Conservation (phyloP, 1,140 invertebrate genomes). For the Scaptodrosophila lebanonensis region DNA sequence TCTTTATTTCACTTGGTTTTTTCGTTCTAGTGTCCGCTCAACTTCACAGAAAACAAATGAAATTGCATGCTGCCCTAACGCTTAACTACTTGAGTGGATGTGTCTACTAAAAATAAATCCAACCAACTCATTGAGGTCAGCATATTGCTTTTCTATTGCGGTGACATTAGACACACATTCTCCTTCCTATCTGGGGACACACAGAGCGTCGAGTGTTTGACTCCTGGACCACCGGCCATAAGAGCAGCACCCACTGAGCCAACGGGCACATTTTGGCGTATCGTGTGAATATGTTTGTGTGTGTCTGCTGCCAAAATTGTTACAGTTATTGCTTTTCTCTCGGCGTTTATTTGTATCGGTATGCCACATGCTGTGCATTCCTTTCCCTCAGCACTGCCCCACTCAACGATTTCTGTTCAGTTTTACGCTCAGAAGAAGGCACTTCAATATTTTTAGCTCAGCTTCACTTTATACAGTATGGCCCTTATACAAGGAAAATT, state of each 20-base stretch:
- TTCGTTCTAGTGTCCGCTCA: constrained; percentile 25
- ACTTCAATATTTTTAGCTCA: neutral
- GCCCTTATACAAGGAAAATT: no score
- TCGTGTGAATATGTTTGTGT: constrained; percentile 10
- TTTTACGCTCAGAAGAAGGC: constrained; percentile 10
- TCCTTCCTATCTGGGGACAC: neutral
- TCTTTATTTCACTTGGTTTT: neutral
- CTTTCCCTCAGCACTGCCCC: constrained; percentile 2
- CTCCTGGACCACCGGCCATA: neutral
- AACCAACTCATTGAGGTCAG: constrained; percentile 41
- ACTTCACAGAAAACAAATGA: constrained; percentile 44
- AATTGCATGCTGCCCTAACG: constrained; percentile 37
- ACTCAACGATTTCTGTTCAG: constrained; percentile 2
- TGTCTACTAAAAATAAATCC: constrained; percentile 21
- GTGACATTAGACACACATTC: constrained; percentile 37
- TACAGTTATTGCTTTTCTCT: constrained; percentile 55
- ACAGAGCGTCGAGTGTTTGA: neutral
- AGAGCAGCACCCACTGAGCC: constrained; percentile 39
- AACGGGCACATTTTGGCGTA: neutral
- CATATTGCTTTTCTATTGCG: constrained; percentile 46
- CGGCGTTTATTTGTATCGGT: constrained; percentile 14
- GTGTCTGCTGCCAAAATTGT: constrained; percentile 35
- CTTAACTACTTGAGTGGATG: neutral
- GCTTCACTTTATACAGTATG: no score
- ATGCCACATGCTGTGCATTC: constrained; percentile 41